These are phyloP conservation scores for Cinclus mexicanus DNA, from an alignment of 2,113 vertebrate genomes.

Conservation along the genomic window DNA sequence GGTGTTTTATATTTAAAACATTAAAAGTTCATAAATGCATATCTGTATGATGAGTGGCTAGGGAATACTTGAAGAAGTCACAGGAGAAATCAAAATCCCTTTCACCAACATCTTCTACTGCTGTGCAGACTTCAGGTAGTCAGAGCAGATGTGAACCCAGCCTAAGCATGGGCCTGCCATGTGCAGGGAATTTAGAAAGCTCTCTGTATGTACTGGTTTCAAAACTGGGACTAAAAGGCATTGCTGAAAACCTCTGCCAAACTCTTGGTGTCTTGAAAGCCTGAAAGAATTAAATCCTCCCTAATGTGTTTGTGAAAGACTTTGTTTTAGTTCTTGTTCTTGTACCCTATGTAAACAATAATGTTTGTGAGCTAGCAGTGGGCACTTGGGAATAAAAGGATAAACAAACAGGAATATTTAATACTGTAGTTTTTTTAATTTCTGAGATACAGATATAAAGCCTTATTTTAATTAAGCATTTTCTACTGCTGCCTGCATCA, in stretches of 20 bases:
- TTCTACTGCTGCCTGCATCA: not conserved
- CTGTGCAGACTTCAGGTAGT: not conserved
- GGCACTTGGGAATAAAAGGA: slow-evolving; percentile 2
- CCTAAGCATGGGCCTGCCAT: not conserved
- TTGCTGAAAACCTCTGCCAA: not conserved
- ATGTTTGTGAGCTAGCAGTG: not conserved
- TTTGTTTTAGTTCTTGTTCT: slow-evolving; percentile 2
- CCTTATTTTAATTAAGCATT: slow-evolving; percentile 50
- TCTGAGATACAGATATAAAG: not conserved
- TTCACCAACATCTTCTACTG: not conserved
- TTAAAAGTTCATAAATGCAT: not conserved
- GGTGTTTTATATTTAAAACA: not conserved
- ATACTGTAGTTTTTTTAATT: not conserved
- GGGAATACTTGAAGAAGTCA: not conserved
- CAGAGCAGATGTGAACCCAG: not conserved
- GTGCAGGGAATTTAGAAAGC: not conserved
- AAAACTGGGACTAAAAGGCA: not conserved
- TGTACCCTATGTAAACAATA: not conserved
- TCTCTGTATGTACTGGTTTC: not conserved
- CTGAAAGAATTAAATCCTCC: not conserved
- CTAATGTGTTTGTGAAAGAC: not conserved
- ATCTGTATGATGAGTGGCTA: not conserved
- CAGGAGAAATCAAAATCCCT: not conserved
- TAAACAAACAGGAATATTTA: slow-evolving; percentile 10
- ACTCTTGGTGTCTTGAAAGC: not conserved